Conservation (phyloP, 2,888 invertebrate species). For the Exocentrus adspersus region DNA sequence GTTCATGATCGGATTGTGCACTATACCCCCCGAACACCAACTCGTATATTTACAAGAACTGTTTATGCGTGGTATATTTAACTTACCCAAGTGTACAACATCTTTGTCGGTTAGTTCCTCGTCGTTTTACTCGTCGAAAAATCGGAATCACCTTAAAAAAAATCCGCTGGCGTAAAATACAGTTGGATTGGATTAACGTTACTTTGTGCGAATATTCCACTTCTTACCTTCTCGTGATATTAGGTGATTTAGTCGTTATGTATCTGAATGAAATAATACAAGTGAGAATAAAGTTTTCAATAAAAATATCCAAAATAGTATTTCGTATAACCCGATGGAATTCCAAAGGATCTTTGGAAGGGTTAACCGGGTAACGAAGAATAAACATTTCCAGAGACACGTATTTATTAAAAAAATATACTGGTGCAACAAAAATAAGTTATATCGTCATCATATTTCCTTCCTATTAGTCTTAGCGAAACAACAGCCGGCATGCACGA, state of each 20-base stretch:
- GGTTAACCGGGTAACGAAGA: no score
- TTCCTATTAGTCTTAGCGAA: background rate
- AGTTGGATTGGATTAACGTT: background rate
- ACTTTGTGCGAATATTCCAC: no score
- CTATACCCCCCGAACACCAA: no score
- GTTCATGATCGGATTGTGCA: no score
- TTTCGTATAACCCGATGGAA: no score
- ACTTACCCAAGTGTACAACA: constrained; percentile 25
- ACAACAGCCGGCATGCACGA: background rate
- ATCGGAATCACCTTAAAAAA: background rate
- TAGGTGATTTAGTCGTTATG: background rate
- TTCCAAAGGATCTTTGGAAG: no score
- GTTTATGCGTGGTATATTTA: background rate
- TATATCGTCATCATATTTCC: constrained; percentile 17
- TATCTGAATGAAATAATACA: background rate
- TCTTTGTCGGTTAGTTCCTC: constrained; percentile 7
- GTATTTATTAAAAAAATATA: constrained; percentile 29
- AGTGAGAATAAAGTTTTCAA: background rate
- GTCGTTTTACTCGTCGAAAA: background rate
- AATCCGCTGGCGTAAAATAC: background rate
- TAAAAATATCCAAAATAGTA: constrained; percentile 1
- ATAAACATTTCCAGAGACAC: constrained; percentile 28
- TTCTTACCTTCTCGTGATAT: background rate
- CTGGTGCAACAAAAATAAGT: background rate
- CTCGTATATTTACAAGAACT: no score